Evolutionary conservation across 1,140 invertebrate species (phyloP).

Genomic region (Conus ventricosus): DNA sequence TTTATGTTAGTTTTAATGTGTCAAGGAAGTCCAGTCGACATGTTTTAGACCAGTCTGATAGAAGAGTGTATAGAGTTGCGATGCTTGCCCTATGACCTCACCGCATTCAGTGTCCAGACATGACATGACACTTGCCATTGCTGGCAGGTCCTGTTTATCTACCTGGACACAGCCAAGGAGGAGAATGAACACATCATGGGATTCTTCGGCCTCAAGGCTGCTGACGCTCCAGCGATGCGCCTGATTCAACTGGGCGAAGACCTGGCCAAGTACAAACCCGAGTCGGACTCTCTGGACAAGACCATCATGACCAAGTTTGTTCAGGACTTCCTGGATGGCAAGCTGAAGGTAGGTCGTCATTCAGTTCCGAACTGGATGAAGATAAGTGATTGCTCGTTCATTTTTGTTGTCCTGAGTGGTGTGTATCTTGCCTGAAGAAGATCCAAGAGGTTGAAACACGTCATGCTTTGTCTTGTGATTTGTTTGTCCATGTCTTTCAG

Average conservation of each 20-base stretch:
- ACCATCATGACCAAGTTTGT: constrained; percentile 91
- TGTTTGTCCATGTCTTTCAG: too few species aligned
- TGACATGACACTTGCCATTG: not conserved
- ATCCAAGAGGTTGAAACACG: too few species aligned
- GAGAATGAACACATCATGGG: constrained; percentile 98
- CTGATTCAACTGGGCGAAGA: constrained; percentile 96
- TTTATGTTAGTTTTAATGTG: too few species aligned
- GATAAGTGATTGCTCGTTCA: too few species aligned
- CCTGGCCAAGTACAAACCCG: constrained; percentile 98
- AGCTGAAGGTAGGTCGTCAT: constrained; percentile 82
- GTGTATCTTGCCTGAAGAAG: too few species aligned
- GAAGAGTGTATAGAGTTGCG: too few species aligned
- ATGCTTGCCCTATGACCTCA: too few species aligned
- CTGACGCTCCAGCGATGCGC: constrained; percentile 93
- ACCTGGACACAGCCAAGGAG: constrained; percentile 94
- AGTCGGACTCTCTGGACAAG: constrained; percentile 83
- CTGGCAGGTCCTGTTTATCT: constrained; percentile 89
- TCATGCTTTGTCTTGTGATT: too few species aligned
- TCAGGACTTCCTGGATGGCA: constrained; percentile 90
- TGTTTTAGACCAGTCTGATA: too few species aligned
- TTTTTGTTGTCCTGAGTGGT: too few species aligned
- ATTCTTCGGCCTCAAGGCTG: constrained; percentile 98
- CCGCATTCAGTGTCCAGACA: not conserved
- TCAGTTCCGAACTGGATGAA: too few species aligned
- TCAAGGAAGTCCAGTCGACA: too few species aligned